These are phyloP conservation scores for Crocidura indochinensis DNA, from an alignment of 2,797 vertebrate species.

Conservation along the genomic window DNA sequence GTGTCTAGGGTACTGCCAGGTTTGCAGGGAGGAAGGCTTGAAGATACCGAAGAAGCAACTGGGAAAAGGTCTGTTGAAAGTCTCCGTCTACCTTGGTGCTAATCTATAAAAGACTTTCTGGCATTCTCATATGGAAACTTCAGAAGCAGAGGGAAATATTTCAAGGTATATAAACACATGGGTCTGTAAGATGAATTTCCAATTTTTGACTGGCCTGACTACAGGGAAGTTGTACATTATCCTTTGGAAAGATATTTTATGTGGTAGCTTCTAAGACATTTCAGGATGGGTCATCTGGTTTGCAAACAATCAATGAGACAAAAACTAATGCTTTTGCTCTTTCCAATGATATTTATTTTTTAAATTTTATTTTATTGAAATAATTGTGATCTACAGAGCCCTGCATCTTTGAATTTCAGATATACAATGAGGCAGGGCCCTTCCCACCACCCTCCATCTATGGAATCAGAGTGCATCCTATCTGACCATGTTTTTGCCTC, in stretches of 20 bases:
- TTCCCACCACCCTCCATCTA: too few relatives aligned
- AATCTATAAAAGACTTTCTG: constrained; percentile 89
- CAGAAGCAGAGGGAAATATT: constrained; percentile 91
- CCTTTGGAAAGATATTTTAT: constrained; percentile 78
- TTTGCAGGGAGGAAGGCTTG: constrained; percentile 57
- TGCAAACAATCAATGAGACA: neutral
- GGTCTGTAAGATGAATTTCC: constrained; percentile 88
- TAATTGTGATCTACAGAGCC: too few relatives aligned
- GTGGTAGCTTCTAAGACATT: constrained; percentile 34
- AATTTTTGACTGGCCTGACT: constrained; percentile 86
- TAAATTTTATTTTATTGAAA: too few relatives aligned
- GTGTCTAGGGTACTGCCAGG: neutral
- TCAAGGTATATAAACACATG: constrained; percentile 89
- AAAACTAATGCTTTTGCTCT: neutral
- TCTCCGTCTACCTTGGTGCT: constrained; percentile 88
- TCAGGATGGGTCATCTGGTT: constrained; percentile 18
- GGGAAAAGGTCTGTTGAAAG: constrained; percentile 84
- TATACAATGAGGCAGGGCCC: too few relatives aligned
- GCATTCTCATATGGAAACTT: constrained; percentile 90
- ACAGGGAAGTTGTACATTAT: constrained; percentile 81
- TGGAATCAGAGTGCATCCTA: too few relatives aligned
- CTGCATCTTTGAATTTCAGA: too few relatives aligned
- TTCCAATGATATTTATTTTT: neutral
- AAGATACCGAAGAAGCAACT: constrained; percentile 32
- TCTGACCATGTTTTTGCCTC: too few relatives aligned